Base-by-base conservation (phyloP, 2,113 vertebrate species). In the Struthidea cinerea region DNA sequence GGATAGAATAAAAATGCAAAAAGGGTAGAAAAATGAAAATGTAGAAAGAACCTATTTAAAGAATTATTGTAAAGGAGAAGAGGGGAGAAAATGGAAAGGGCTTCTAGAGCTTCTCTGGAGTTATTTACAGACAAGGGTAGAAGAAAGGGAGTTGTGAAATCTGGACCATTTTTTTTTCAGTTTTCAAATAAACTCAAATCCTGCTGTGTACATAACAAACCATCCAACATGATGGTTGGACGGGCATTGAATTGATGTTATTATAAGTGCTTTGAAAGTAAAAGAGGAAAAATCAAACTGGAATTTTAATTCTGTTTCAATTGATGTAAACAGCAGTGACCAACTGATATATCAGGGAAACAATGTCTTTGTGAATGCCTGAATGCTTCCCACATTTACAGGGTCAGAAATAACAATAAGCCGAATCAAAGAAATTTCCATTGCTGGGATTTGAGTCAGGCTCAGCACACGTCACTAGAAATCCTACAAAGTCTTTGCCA, bases 321-420 rank as follows among this genome's bases (percentile, higher is more conserved):
- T 80, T 88, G 53, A 80, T 88, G 82, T 74, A 93, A 63, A 85
- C 39, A 87, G 32, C 27, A 75, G 32, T 32, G 65, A n/a, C 69
- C 50, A 71, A 71, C 47, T 27, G 47, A 78, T 81, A 84, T 44
- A 56, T 70, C 52, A 82, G 60, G 59, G 26, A 74, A 96, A 89
- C 47, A 59, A n/a, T 76, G 42, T 77, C 52, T 87, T 89, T 78
- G 46, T 84, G 69, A 77, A 65, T 89, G 83, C 59, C 24, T 57
- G 64, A 92, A 39, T 28, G 33, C 42, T 77, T 52, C 64, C 73
- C 47, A 67, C 81, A 93, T 95, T 94, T 90, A 81, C 37, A 75
- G 73, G 89, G 86, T 97, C 76, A 94, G 80, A 94, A 92, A 87
- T 47, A 96, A 89, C 89, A 94, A 92, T 63, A 86, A 94, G 19